Base-by-base conservation (phyloP, 2,888 invertebrate genomes). In the Oxystoma pomonae region DNA sequence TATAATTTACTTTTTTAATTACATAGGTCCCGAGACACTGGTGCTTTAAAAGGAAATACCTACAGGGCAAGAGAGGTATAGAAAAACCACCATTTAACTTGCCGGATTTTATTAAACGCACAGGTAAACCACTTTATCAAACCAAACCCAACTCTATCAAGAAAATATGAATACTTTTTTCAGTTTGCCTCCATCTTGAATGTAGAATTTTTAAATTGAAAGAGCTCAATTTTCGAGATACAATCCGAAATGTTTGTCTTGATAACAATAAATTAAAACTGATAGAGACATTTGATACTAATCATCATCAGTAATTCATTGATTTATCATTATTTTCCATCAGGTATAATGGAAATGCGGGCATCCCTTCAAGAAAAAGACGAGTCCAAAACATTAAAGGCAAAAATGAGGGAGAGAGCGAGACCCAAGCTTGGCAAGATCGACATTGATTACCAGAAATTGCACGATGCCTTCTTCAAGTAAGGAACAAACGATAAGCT, bases 401-500 rank as follows among this genome's bases (percentile, higher is more conserved):
- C 97, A 0, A 98, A 98, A 83, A 98, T 98, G 97, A 84, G 98
- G 19, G 99, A 99, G 78, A 87, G 96, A 65, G 90, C 97, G 0
- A 85, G 99, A 19, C 99, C 99, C 0, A 99, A 99, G 81, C 88
- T 99, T 75, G 99, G 99, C 35, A 98, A 98, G 84, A 99, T 99
- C 73, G 99, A 99, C 78, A 99, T 99, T 70, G 99, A 99, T 82
- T 99, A 99, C 78, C 98, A 99, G 80, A 99, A 99, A 77, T 82
- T 99, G 20, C 99, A 99, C 74, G 99, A 99, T 76, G 99, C 99
- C 0, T 99, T 99, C 83, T 99, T 99, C 84, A 94, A 93, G 86
- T 89, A 74, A 81, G 83, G 80, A n/a, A n/a, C n/a, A n/a, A n/a
- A n/a, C n/a, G n/a, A n/a, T n/a, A n/a, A n/a, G n/a, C n/a, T n/a